Evolutionary conservation across 2,797 vertebrate genomes (phyloP).

Genomic region (Sciurus vulgaris): DNA sequence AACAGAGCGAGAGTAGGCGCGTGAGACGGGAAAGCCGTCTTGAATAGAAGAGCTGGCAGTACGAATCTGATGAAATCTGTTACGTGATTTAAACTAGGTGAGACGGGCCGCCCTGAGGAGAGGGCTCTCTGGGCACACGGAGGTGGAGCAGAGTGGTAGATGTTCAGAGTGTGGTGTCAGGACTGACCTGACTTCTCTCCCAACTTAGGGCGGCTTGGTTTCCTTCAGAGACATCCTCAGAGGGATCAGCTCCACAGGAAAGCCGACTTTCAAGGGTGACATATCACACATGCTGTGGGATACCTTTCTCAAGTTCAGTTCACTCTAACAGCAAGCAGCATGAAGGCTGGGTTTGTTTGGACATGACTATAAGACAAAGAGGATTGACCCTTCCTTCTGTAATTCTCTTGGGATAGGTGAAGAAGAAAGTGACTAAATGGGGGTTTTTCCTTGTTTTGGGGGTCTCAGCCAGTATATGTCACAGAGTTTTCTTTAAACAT

Average conservation of each 20-base stretch:
- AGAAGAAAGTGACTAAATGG: not conserved
- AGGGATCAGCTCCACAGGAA: not conserved
- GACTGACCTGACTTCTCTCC: not conserved
- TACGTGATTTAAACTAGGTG: not conserved
- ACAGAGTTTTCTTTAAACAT: not conserved
- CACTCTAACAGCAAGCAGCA: not conserved
- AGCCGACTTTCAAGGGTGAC: not conserved
- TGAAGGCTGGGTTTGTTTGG: not conserved
- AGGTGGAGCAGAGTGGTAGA: too few relatives aligned
- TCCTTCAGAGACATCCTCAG: not conserved
- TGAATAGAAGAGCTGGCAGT: not conserved
- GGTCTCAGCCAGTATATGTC: not conserved
- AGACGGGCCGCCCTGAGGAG: not conserved
- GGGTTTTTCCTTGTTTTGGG: too few relatives aligned
- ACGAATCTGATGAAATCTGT: not conserved
- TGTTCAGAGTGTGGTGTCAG: not conserved
- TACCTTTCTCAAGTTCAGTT: not conserved
- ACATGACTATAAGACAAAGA: not conserved
- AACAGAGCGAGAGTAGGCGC: too few relatives aligned
- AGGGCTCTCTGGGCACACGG: not conserved
- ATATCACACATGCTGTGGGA: not conserved
- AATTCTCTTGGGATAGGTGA: not conserved
- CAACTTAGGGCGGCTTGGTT: not conserved
- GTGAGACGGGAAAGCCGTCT: not conserved
- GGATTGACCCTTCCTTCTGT: not conserved